A percentile compares a stretch with the other conserved stretches of the same genome.
phyloP scores from a whole-genome alignment of 2,888 invertebrate genomes.

The Tanypteryx hageni region DNA sequence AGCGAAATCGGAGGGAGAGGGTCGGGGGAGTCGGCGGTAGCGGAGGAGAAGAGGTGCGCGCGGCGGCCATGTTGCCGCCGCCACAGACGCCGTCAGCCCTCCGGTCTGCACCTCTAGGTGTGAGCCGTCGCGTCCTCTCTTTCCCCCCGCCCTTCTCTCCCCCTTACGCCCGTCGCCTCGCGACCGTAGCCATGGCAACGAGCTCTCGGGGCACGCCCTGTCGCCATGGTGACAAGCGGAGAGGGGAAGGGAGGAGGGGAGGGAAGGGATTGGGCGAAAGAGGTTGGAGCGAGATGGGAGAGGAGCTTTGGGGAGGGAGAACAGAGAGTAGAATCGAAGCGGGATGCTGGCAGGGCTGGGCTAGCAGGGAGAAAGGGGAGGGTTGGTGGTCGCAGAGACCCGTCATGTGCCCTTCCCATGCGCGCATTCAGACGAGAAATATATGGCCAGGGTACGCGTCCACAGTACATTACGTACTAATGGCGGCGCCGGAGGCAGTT shows the following conservation, averaged over 20 bases:
- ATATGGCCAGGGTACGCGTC: slow-evolving; percentile 13
- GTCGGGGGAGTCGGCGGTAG: slow-evolving; percentile 16
- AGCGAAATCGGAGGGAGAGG: too few relatives aligned
- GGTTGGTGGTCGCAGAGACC: not conserved
- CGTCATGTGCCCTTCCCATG: slow-evolving; percentile 26
- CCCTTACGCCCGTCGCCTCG: not conserved
- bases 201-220: slow-evolving; percentile 60
- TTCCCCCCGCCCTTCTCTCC: not conserved
- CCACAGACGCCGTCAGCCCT: slow-evolving; percentile 57
- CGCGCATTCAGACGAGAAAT: slow-evolving; percentile 36
- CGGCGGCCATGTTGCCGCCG: slow-evolving; percentile 51
- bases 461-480: slow-evolving; percentile 47
- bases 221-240: slow-evolving; percentile 41
- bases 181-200: slow-evolving; percentile 53
- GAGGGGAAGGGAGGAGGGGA: not conserved
- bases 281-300: not conserved
- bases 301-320: not conserved
- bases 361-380: not conserved
- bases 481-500: slow-evolving; percentile 27
- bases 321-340: not conserved
- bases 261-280: too few relatives aligned
- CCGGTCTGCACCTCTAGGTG: slow-evolving; percentile 56
- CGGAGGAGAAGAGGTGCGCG: slow-evolving; percentile 20
- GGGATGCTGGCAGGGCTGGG: not conserved
- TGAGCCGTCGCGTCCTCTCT: slow-evolving; percentile 49